Base-by-base conservation (phyloP, 1,140 invertebrate species). In the Heliconius eleuchia region DNA sequence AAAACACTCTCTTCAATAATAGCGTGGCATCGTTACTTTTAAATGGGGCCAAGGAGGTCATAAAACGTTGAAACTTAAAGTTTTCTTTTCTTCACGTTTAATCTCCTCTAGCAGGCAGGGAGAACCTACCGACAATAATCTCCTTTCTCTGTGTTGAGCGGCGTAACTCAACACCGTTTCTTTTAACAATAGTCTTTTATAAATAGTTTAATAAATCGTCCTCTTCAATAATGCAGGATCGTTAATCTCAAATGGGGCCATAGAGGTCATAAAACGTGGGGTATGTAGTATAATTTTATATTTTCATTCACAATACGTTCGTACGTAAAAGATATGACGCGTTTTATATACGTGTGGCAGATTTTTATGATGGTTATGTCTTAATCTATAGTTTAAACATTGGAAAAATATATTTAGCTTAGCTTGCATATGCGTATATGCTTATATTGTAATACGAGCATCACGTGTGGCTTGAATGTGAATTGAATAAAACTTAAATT, bases 301-400 rank as follows among this genome's bases (percentile, higher is more conserved):
- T 88, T 87, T 84, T 81, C 86, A 89, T 88, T 87, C 84, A 85
- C 83, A 85, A 81, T 81, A 85, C 79, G 82, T 84, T n/a, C 73
- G 30, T 27, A 71, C 55, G 46, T 79, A 70, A 73, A 75, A n/a
- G 39, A 71, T 73, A 80, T 73, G 71, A 57, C 42, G 57, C 76
- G 23, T 80, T 80, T 77, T 80, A 80, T 76, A 50, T 57, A 60
- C 78, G 74, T 80, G 73, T 60, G 74, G 23, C 74, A 60, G 78
- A 80, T 76, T 80, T 73, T 80, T 76, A 80, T 57, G 66, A 60
- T 39, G 52, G 71, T 37, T 55, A 73, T 7, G 46, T 72, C 46
- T 16, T 77, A 72, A 72, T 72, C 37, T 72, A 72, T 72, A 71
- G 55, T 57, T 57, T 23, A 30, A 30, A 30, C 11, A 66, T 23